Percentiles rank a stretch among this genome's conserved stretches.
phyloP scores from a whole-genome alignment of 1,140 invertebrate species.

The Apis dorsata region DNA sequence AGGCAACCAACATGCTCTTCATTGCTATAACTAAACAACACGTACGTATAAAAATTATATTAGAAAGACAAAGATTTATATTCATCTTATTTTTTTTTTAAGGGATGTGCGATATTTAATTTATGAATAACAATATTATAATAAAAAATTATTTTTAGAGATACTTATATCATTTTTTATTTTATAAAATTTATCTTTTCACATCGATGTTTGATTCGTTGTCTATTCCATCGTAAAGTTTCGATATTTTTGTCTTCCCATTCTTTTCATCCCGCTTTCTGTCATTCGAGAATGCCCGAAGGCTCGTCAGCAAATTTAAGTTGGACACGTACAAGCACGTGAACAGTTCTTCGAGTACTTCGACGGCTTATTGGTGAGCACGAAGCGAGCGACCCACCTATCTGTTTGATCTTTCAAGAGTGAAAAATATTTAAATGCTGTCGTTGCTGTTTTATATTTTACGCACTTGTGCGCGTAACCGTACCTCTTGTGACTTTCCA shows the following conservation, averaged over 20 bases:
- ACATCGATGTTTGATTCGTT: neutral
- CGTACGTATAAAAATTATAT: no score
- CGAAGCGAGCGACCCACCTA: conserved; percentile 74
- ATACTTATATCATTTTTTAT: neutral
- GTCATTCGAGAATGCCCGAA: conserved; percentile 32
- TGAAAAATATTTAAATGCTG: conserved; percentile 78
- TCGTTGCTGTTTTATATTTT: conserved; percentile 36
- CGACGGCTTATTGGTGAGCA: conserved; percentile 76
- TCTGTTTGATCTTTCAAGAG: conserved; percentile 74
- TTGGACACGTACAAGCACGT: conserved; percentile 62
- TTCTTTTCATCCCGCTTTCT: conserved; percentile 9
- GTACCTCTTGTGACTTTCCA: neutral
- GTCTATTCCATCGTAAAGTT: neutral
- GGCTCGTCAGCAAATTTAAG: conserved; percentile 55
- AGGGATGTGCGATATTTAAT: no score
- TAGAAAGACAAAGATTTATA: no score
- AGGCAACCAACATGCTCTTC: no score
- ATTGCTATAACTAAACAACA: no score
- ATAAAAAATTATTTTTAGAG: neutral
- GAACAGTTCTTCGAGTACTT: conserved; percentile 53
- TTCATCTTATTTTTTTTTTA: no score
- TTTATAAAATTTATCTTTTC: neutral
- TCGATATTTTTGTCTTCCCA: neutral
- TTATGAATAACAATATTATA: neutral
- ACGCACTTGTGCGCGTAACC: conserved; percentile 24